Percentiles rank a stretch among this genome's conserved stretches.
Evolutionary conservation across 2,888 invertebrate genomes (phyloP).

Genomic region (Drosophila tripunctata): DNA sequence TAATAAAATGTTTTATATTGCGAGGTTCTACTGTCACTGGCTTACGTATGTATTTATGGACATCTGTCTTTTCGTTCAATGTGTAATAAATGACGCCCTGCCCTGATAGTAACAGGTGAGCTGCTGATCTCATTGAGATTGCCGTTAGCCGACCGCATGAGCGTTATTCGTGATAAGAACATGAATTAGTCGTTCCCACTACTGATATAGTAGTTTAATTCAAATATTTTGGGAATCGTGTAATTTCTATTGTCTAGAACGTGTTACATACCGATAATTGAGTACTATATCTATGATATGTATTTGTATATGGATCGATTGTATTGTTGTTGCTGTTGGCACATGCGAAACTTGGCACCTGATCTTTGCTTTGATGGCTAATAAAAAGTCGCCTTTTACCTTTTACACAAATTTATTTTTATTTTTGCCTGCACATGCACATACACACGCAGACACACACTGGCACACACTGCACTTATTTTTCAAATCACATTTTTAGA

Average conservation of each 20-base stretch:
- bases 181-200: slow-evolving; percentile 2
- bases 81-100: background rate
- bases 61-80: slow-evolving; percentile 7
- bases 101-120: slow-evolving; percentile 28
- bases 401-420: slow-evolving; percentile 47
- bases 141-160: slow-evolving; percentile 14
- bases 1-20: background rate
- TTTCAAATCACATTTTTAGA: slow-evolving; percentile 28
- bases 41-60: slow-evolving; percentile 5
- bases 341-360: slow-evolving; percentile 57
- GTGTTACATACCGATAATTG: background rate
- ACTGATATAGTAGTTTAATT: no score
- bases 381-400: slow-evolving; percentile 17
- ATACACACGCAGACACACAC: slow-evolving; percentile 7
- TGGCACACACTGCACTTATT: slow-evolving; percentile 14
- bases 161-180: slow-evolving; percentile 25
- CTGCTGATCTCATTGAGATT: slow-evolving; percentile 15
- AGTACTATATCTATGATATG: slow-evolving; percentile 9
- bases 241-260: background rate
- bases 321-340: slow-evolving; percentile 57
- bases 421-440: slow-evolving; percentile 20
- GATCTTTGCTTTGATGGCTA: slow-evolving; percentile 31
- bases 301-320: slow-evolving; percentile 12
- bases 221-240: background rate
- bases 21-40: background rate